Evolutionary conservation across 2,888 invertebrate species (phyloP), one percentile per base, ranked within the genome.

Genomic region (Drosophila meridionalis): DNA sequence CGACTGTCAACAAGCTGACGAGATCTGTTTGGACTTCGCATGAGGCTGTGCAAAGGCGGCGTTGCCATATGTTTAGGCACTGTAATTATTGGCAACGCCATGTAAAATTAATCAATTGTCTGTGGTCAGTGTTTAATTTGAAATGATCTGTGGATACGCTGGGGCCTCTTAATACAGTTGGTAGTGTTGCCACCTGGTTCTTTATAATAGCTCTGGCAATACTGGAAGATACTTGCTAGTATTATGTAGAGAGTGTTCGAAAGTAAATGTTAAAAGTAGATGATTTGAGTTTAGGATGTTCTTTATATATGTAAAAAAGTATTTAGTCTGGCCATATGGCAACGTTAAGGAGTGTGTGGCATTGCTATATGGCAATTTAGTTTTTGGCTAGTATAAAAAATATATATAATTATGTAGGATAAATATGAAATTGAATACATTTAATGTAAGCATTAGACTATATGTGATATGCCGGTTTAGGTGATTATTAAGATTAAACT

Each of bases 11-110:
- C 32, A n/a, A n/a, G 28, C 28, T 32, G 14, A 9, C 50, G 5
- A 32, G 52, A 20, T 52, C 34, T 52, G 4, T 52, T 52, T 34
- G 50, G 20, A 3, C 20, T 52, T 52, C 52, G 52, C 52, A 20
- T 4, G 12, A 6, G 12, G 0, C 2, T 36, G 52, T 36, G 34
- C 26, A 52, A 12, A n/a, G 58, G 1, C 4, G 6, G 45, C 20
- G 34, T 36, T 58, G 47, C 57, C 57, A 26, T 12, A 14, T 43
- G 34, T 1, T 12, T 26, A n/a, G 11, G n/a, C 11, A 2, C 11
- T n/a, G 36, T 7, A 0, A 9, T 26, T 43, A 43, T 2, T 45
- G 45, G 36, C 36, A 20, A 36, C 36, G 2, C 4, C 38, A 3
- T 26, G 30, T 4, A 30, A 47, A 38, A 28, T 38, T 30, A 36